phyloP scores from a whole-genome alignment of 2,797 vertebrate species.

The Cyclura pinguis region DNA sequence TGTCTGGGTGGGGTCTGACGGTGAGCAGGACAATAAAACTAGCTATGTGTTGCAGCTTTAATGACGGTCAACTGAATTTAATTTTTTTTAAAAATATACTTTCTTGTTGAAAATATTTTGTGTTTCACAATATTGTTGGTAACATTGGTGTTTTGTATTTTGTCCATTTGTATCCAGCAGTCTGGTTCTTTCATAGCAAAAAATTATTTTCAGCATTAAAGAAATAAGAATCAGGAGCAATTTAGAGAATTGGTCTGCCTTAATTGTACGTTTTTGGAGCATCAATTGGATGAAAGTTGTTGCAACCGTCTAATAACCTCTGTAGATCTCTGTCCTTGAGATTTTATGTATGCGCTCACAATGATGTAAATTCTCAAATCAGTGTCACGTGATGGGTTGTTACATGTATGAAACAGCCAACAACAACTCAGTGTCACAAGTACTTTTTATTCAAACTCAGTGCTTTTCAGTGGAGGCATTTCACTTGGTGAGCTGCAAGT shows the following conservation, averaged over 20 bases:
- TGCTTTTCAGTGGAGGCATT: too few species aligned
- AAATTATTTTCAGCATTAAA: not conserved
- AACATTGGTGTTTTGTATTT: too few species aligned
- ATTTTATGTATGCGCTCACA: not conserved
- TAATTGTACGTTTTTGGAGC: not conserved
- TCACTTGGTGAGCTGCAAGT: too few species aligned
- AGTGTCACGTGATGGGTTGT: not conserved
- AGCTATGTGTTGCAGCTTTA: not conserved
- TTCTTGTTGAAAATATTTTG: not conserved
- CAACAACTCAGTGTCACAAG: too few species aligned
- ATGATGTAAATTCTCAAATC: too few species aligned
- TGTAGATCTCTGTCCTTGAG: not conserved
- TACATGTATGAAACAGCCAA: not conserved
- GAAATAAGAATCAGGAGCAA: not conserved
- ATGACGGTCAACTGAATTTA: not conserved
- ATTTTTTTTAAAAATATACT: too few species aligned
- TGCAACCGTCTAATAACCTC: too few species aligned
- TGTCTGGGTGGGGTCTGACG: not conserved
- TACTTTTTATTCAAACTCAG: too few species aligned
- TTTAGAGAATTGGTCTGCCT: not conserved
- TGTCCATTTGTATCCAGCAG: not conserved
- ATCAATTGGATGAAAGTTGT: not conserved
- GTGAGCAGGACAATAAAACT: not conserved
- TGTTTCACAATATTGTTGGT: not conserved
- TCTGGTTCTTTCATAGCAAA: not conserved